Conservation (phyloP, 2,888 invertebrate genomes). For the Andrena dorsata region DNA sequence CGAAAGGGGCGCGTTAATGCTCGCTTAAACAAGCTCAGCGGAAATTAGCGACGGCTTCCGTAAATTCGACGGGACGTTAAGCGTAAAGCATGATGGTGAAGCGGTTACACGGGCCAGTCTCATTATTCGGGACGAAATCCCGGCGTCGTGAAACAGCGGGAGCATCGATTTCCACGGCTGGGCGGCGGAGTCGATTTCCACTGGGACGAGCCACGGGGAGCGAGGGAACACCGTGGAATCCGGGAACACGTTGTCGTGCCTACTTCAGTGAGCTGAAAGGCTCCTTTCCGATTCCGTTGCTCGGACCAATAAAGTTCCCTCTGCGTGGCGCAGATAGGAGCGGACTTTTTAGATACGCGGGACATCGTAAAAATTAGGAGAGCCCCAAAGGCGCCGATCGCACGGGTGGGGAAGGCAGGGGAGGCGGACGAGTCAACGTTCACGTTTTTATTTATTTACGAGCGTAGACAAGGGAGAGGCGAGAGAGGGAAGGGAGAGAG, state of each 20-base stretch:
- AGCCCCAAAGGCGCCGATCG: constrained; percentile 60
- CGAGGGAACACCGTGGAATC: neutral
- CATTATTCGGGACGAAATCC: neutral
- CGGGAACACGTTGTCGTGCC: constrained; percentile 20
- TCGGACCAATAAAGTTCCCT: constrained; percentile 51
- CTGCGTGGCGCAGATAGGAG: constrained; percentile 28
- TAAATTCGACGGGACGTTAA: constrained; percentile 6
- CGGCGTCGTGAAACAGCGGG: constrained; percentile 42
- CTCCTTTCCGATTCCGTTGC: constrained; percentile 4
- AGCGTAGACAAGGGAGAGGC: constrained; percentile 3
- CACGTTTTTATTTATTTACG: constrained; percentile 65
- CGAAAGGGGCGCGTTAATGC: constrained; percentile 28
- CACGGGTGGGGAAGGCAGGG: too few relatives aligned
- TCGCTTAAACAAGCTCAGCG: constrained; percentile 18
- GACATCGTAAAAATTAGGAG: constrained; percentile 70
- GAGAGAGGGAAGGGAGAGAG: neutral
- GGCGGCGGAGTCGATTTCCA: constrained; percentile 20
- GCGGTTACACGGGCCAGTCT: neutral
- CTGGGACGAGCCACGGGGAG: neutral
- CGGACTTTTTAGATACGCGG: constrained; percentile 41
- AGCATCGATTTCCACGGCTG: constrained; percentile 9
- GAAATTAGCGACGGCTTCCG: constrained; percentile 12
- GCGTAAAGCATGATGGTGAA: neutral
- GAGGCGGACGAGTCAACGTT: constrained; percentile 35
- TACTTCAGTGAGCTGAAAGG: constrained; percentile 43